A percentile compares a stretch with the other conserved stretches of the same genome.
phyloP scores from a whole-genome alignment of 2,113 vertebrate genomes.

The Petrocephalus zakoni region DNA sequence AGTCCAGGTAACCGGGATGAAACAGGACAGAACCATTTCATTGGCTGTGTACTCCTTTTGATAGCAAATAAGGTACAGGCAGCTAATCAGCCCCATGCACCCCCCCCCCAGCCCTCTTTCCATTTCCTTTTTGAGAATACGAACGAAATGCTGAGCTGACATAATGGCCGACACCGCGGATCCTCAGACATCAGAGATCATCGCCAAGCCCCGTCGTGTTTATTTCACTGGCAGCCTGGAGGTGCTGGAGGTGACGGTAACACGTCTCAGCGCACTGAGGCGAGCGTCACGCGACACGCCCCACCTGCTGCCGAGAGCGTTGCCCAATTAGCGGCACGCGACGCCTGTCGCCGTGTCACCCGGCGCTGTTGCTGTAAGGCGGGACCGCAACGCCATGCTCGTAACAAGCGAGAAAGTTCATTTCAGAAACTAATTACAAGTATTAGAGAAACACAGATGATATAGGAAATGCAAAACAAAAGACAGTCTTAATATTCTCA shows the following conservation, averaged over 20 bases:
- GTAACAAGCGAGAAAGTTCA: neutral
- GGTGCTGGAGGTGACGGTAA: neutral
- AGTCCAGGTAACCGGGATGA: neutral
- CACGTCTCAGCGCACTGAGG: neutral
- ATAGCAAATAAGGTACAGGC: neutral
- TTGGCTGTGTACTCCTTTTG: neutral
- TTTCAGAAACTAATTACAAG: neutral
- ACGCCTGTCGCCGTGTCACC: neutral
- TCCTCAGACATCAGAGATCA: neutral
- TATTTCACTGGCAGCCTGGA: neutral
- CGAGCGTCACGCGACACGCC: neutral
- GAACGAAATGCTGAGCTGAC: neutral
- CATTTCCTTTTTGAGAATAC: neutral
- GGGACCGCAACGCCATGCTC: neutral
- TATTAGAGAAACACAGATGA: neutral
- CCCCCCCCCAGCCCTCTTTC: neutral
- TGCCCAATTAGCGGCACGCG: neutral
- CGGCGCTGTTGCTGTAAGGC: neutral
- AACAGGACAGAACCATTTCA: neutral
- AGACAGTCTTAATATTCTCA: neutral
- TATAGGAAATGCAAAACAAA: neutral
- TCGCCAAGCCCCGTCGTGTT: neutral
- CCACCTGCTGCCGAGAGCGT: neutral
- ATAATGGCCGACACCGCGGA: neutral
- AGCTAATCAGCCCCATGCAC: neutral